A percentile compares a stretch with the other conserved stretches of the same genome.
phyloP scores from a whole-genome alignment of 2,888 invertebrate species.

The Brachypalpus laphriformis region DNA sequence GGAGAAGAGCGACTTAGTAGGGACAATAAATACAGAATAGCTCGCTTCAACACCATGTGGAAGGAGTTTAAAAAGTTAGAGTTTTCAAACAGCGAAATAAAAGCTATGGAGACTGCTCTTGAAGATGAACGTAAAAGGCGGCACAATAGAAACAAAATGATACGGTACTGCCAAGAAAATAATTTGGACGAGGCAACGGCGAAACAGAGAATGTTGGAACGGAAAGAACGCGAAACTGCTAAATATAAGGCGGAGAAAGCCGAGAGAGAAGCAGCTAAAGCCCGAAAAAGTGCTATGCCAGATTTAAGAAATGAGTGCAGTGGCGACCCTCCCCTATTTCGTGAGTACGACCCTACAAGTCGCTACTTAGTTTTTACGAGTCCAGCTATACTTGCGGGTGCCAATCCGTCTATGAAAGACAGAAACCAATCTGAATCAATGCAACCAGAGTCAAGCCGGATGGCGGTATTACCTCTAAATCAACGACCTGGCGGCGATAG shows the following conservation, averaged over 20 bases:
- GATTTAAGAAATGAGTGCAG: neutral
- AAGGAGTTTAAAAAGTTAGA: conserved; percentile 3
- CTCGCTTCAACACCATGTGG: neutral
- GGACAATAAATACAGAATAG: neutral
- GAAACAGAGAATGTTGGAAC: neutral
- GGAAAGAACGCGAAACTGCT: conserved; percentile 24
- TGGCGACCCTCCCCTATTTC: too few species aligned
- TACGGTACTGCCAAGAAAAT: neutral
- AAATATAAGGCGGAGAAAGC: conserved; percentile 3
- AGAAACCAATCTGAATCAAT: neutral
- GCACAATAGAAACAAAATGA: neutral
- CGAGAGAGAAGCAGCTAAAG: neutral
- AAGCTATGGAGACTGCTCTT: neutral
- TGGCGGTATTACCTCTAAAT: neutral
- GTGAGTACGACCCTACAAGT: too few species aligned
- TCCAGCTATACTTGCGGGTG: conserved; percentile 2
- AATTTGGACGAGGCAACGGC: neutral
- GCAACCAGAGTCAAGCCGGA: neutral
- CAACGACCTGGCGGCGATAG: neutral
- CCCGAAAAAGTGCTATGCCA: neutral
- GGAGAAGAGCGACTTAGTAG: neutral
- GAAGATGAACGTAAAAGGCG: neutral
- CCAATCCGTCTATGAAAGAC: neutral
- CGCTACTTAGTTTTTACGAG: neutral
- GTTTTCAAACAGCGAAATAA: neutral